phyloP scores from a whole-genome alignment of 2,888 invertebrate species.

The Sepiola atlantica region DNA sequence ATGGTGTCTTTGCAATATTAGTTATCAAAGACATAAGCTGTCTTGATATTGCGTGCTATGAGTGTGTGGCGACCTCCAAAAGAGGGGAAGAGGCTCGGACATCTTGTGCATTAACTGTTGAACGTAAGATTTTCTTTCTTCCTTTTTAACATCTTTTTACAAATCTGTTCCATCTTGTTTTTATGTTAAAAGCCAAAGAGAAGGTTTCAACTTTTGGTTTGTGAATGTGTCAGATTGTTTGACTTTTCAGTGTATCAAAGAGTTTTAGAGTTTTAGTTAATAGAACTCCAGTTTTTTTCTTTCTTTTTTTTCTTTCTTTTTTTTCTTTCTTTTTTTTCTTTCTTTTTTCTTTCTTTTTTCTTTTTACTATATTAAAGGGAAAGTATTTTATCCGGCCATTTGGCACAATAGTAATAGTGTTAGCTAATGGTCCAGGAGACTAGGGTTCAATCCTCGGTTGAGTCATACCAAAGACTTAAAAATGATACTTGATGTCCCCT shows the following conservation, averaged over 20 bases:
- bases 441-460: too few species aligned
- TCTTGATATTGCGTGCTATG: slow-evolving; percentile 95
- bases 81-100: slow-evolving; percentile 86
- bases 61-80: slow-evolving; percentile 90
- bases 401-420: too few species aligned
- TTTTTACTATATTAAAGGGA: too few species aligned
- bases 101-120: slow-evolving; percentile 64
- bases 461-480: too few species aligned
- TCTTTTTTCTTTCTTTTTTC: too few species aligned
- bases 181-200: not conserved
- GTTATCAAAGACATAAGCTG: slow-evolving; percentile 95
- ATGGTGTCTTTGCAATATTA: slow-evolving; percentile 82
- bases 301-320: too few species aligned
- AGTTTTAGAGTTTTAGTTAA: not conserved
- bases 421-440: too few species aligned
- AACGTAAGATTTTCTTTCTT: slow-evolving; percentile 57
- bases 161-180: not conserved
- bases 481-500: too few species aligned
- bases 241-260: not conserved
- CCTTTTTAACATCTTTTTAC: too few species aligned
- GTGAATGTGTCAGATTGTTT: not conserved
- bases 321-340: too few species aligned
- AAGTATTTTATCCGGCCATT: too few species aligned
- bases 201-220: not conserved
- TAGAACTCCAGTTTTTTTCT: not conserved